Evolutionary conservation across 2,888 invertebrate genomes (phyloP), one percentile per base, ranked within the genome.

Genomic region (Baccha elongata): DNA sequence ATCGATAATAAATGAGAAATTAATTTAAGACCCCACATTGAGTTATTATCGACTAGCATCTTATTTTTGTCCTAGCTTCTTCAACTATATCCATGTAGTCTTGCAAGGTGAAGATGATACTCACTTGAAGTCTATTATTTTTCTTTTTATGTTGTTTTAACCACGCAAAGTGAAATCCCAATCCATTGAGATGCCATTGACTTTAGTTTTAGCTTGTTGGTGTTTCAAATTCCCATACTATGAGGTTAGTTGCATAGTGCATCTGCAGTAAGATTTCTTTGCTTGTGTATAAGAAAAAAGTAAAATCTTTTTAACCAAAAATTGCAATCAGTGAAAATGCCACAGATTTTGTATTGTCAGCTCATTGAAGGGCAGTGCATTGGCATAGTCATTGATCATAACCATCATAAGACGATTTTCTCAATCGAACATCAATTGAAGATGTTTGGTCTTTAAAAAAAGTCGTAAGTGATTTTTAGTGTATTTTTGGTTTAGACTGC

Each of bases 141-240:
- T 75, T 15, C 23, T 58, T 13, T 69, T 44, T 29, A 15, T 48
- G 21, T 37, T 32, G 29, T 48, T 48, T 40, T 52, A 40, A 29
- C 40, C 26, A 32, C 58, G 40, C 50, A 78, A 78, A 78, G 78
- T 78, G 78, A 78, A 78, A 76, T 76, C 76, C 64, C 55, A 76
- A 72, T 65, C 35, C 65, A 60, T 50, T 72, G 78, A 78, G 64
- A 71, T 78, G 78, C 78, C 78, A 78, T 78, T 78, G 78, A 78
- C 78, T 72, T 60, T 78, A 50, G 40, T 48, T n/a, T n/a, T 0
- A 8, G 23, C 15, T 6, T 40, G 29, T 55, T 40, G 17, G 26
- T 40, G 48, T 37, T 37, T 35, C 15, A 29, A 29, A 50, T 71
- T 78, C 50, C 52, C 71, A 78, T 58, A 44, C 8, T 17, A 40